Base-by-base conservation (phyloP, 2,113 vertebrate species). In the Salvator merianae region DNA sequence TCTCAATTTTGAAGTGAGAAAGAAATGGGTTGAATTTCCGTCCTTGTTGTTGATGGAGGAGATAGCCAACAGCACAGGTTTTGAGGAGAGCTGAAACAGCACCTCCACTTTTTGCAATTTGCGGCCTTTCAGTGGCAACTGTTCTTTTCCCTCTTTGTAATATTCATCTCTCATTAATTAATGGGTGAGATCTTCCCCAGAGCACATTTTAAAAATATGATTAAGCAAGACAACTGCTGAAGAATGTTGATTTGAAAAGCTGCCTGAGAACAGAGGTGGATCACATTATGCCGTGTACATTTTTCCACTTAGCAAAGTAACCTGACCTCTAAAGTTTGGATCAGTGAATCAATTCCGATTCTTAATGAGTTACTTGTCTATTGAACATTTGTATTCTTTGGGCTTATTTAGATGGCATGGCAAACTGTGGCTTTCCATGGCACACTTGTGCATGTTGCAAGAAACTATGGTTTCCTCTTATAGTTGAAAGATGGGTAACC, bases 101-200 rank as follows among this genome's bases (percentile, higher is more conserved):
- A 84, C 87, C n/a, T 65, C 73, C 0, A 0, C 78, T 70, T 90
- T 68, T 84, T 90, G 83, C 80, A 92, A 89, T 90, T 86, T 88
- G 16, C 86, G 92, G 59, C 30, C 80, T 90, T 90, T 89, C 87
- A 63, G 71, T 72, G 87, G 80, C 24, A 40, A 86, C 71, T 77
- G 65, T 82, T 88, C 71, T 53, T 81, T 79, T 59, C 83, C 77
- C 66, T 75, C 70, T 84, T 71, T 77, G 72, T 89, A n/a, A 0
- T 85, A 86, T 90, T 88, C 32, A 90, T 90, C 83, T 90, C 90
- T 91, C 88, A 91, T 94, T 93, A 95, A 94, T 92, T 92, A 93
- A 63, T 77, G 0, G 0, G 84, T 89, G 88, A 88, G 82, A 88
- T 66, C 90, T 94, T 90, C 82, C 91, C 88, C 87, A 85, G 70